Conservation (phyloP, 2,797 vertebrate species). For the Chloroceryle amazona region DNA sequence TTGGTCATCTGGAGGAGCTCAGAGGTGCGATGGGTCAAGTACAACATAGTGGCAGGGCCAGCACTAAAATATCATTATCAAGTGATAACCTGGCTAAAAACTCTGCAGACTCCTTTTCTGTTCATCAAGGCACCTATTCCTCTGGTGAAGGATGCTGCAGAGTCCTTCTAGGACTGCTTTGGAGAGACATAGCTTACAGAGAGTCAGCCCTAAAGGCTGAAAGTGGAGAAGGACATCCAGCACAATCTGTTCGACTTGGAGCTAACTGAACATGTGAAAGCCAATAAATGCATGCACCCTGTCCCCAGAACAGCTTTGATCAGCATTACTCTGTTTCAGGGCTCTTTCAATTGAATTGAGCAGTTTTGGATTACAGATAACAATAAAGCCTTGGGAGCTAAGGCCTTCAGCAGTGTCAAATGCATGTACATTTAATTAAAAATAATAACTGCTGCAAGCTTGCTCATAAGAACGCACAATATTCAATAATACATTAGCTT, state of each 20-base stretch:
- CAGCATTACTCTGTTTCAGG: neutral
- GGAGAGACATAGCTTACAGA: neutral
- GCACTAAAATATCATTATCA: neutral
- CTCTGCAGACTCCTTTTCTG: neutral
- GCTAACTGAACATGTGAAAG: neutral
- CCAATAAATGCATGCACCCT: neutral
- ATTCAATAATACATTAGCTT: neutral
- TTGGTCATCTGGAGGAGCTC: neutral
- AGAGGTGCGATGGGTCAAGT: neutral
- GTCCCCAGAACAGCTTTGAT: neutral
- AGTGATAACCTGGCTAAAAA: neutral
- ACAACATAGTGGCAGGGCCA: neutral
- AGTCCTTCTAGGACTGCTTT: neutral
- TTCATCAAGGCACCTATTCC: neutral
- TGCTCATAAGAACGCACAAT: neutral
- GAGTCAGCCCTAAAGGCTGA: accelerated
- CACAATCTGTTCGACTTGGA: neutral
- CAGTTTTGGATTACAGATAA: neutral
- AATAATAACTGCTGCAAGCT: neutral
- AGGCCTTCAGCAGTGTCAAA: neutral
- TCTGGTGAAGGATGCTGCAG: neutral
- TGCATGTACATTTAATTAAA: slow-evolving; percentile 22
- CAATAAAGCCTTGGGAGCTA: neutral
- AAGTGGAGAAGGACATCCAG: neutral
- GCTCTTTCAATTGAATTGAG: neutral